These are phyloP conservation scores for Choloepus hoffmanni DNA, from an alignment of 2,113 vertebrate species.

Conservation along the genomic window DNA sequence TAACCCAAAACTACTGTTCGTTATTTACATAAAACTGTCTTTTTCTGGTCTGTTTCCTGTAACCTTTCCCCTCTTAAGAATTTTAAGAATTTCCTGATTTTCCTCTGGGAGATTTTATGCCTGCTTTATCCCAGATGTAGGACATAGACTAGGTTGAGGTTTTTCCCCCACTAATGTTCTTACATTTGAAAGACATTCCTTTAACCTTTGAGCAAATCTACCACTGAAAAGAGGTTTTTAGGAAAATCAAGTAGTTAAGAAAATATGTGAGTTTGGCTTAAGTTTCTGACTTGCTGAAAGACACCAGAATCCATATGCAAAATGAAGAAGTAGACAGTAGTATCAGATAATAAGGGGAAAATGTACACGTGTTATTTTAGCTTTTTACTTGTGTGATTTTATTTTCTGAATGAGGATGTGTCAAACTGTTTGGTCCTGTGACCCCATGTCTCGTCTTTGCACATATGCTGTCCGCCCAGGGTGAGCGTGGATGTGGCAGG, in stretches of 20 bases:
- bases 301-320: slow-evolving; percentile 67
- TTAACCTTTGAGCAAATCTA: slow-evolving; percentile 71
- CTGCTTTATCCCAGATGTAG: slow-evolving; percentile 87
- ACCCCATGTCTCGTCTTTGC: neutral
- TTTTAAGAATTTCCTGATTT: slow-evolving; percentile 89
- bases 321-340: slow-evolving; percentile 63
- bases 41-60: slow-evolving; percentile 85
- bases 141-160: slow-evolving; percentile 73
- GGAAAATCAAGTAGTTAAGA: slow-evolving; percentile 62
- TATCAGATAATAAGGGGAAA: slow-evolving; percentile 47
- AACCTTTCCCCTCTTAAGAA: slow-evolving; percentile 90
- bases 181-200: slow-evolving; percentile 79
- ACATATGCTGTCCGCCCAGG: neutral
- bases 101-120: slow-evolving; percentile 84
- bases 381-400: slow-evolving; percentile 56
- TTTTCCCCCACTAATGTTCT: slow-evolving; percentile 57
- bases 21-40: slow-evolving; percentile 89
- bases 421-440: neutral
- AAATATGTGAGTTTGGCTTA: slow-evolving; percentile 74
- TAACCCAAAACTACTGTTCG: slow-evolving; percentile 89
- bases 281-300: slow-evolving; percentile 56
- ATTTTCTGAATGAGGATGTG: slow-evolving; percentile 58
- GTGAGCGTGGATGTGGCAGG: neutral
- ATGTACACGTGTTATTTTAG: neutral
- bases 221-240: slow-evolving; percentile 61